Conservation (phyloP, 2,888 invertebrate species). For the Rotaria sp. region DNA sequence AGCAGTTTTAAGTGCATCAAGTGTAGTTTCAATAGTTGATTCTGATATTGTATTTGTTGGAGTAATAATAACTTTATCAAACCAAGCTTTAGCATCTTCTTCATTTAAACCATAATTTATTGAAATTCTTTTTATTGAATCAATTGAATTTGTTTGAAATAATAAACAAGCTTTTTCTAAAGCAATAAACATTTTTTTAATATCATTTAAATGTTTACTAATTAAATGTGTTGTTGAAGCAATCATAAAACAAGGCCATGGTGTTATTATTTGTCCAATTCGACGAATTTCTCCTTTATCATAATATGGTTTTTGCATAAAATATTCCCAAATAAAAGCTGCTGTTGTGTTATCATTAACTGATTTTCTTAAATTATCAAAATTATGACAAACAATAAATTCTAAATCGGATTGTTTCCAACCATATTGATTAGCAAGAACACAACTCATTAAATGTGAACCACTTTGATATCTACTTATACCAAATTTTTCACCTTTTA, state of each 20-base stretch:
- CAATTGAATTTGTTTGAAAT: neutral
- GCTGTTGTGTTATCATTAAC: neutral
- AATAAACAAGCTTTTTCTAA: neutral
- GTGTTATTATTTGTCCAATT: neutral
- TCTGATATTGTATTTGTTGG: neutral
- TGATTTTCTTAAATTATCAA: neutral
- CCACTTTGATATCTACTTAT: slow-evolving; percentile 17
- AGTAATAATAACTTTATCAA: neutral
- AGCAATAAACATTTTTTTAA: neutral
- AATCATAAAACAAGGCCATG: slow-evolving; percentile 3
- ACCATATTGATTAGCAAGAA: neutral
- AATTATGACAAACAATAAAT: neutral
- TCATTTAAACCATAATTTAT: neutral
- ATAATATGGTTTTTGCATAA: neutral
- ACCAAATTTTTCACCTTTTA: slow-evolving; percentile 7
- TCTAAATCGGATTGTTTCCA: neutral
- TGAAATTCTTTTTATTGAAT: neutral
- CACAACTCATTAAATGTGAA: slow-evolving; percentile 17
- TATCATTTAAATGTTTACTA: neutral
- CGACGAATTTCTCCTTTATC: slow-evolving; percentile 5
- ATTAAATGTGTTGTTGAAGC: neutral
- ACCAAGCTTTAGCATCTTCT: neutral
- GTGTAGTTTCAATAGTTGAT: neutral
- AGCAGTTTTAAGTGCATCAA: neutral
- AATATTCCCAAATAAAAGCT: neutral